Evolutionary conservation across 2,797 vertebrate genomes (phyloP).

Genomic region (Florisuga fusca): DNA sequence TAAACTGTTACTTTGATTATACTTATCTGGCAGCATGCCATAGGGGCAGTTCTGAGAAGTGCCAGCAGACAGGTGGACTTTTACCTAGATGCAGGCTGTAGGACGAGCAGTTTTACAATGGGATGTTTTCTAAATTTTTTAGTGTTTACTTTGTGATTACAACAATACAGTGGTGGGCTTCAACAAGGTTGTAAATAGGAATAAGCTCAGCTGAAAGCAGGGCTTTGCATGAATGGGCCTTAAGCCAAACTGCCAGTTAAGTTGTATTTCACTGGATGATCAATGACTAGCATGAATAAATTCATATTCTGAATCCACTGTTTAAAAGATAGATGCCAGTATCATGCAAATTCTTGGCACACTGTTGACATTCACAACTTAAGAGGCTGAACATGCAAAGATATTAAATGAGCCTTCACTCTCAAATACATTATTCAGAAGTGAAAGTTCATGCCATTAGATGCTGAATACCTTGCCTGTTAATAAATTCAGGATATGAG

Average conservation of each 20-base stretch:
- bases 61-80: neutral
- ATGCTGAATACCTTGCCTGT: neutral
- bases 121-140: neutral
- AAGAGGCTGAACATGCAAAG: neutral
- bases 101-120: neutral
- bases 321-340: neutral
- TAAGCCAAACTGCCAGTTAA: neutral
- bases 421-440: neutral
- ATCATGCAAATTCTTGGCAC: neutral
- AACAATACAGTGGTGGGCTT: neutral
- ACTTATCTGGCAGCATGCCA: neutral
- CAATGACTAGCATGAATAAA: neutral
- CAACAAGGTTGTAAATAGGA: neutral
- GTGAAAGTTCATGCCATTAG: neutral
- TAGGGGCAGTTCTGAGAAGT: neutral
- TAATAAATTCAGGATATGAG: neutral
- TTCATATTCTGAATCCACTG: neutral
- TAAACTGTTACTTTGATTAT: no score
- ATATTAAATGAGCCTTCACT: neutral
- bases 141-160: neutral
- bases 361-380: neutral
- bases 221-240: neutral
- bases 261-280: neutral
- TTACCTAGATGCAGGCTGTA: rapidly evolving
- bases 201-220: neutral